Evolutionary conservation across 2,888 invertebrate species (phyloP).

Genomic region (Lasioglossum lativentre): DNA sequence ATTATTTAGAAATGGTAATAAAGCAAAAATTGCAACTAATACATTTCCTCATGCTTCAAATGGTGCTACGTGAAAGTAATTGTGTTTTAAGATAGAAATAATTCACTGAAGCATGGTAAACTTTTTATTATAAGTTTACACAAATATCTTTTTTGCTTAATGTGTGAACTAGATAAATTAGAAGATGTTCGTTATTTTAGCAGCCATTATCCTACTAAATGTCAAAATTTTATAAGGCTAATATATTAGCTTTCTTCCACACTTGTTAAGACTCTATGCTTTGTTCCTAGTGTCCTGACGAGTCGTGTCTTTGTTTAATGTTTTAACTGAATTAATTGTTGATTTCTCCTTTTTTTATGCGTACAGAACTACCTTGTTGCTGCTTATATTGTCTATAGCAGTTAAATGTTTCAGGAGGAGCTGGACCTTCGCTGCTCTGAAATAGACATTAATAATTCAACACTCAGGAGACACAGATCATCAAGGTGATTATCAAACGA

Average conservation of each 20-base stretch:
- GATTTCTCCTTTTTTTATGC: background rate
- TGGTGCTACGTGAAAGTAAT: background rate
- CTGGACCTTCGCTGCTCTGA: conserved; percentile 81
- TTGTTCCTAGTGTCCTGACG: conserved; percentile 60
- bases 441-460: conserved; percentile 77
- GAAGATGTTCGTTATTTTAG: background rate
- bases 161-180: background rate
- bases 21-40: background rate
- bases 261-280: conserved; percentile 64
- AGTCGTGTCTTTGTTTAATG: conserved; percentile 41
- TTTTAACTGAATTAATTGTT: background rate
- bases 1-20: background rate
- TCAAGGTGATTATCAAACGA: conserved; percentile 76
- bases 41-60: background rate
- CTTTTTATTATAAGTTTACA: background rate
- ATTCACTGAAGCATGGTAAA: background rate
- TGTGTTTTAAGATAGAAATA: background rate
- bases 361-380: background rate
- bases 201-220: background rate
- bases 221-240: background rate
- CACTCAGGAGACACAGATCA: conserved; percentile 77
- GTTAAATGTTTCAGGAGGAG: conserved; percentile 81
- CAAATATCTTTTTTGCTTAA: background rate
- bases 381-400: conserved; percentile 78
- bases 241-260: conserved; percentile 15